These are phyloP conservation scores for Phyllostomus discolor DNA, from an alignment of 2,113 vertebrate species.

Conservation along the genomic window DNA sequence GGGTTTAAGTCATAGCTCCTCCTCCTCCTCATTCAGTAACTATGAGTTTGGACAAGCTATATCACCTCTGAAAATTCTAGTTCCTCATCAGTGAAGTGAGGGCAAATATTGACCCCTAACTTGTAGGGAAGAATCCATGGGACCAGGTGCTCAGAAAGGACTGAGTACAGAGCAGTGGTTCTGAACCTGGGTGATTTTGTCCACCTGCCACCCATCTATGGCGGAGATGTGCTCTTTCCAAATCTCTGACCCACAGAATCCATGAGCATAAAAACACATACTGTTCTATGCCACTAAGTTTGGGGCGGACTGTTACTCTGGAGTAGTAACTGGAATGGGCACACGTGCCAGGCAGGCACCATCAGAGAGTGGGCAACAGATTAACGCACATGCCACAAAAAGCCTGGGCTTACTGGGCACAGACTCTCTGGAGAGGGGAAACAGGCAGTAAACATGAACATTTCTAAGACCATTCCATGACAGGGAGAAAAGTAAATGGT, in stretches of 20 bases:
- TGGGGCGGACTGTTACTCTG: not conserved
- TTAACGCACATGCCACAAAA: accelerated
- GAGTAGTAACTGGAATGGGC: not conserved
- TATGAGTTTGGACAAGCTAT: not conserved
- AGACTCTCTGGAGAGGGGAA: not conserved
- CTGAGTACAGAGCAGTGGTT: accelerated
- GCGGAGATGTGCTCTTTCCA: not conserved
- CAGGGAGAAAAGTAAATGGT: not conserved
- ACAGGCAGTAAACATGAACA: not conserved
- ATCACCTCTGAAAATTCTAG: not conserved
- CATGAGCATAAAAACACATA: not conserved
- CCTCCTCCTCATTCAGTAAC: not conserved
- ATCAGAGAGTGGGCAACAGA: not conserved
- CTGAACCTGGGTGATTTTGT: not conserved
- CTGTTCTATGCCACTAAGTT: not conserved
- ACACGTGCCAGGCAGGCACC: not conserved
- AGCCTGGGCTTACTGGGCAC: not conserved
- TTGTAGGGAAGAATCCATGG: no score
- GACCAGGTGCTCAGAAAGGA: not conserved
- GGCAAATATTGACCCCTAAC: not conserved
- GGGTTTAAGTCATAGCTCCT: not conserved
- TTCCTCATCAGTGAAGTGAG: not conserved
- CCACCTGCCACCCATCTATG: not conserved
- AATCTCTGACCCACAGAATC: not conserved
- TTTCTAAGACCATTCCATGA: not conserved